These are phyloP conservation scores for Pelvicachromis taeniatus DNA, from an alignment of 2,113 vertebrate species.

Conservation along the genomic window DNA sequence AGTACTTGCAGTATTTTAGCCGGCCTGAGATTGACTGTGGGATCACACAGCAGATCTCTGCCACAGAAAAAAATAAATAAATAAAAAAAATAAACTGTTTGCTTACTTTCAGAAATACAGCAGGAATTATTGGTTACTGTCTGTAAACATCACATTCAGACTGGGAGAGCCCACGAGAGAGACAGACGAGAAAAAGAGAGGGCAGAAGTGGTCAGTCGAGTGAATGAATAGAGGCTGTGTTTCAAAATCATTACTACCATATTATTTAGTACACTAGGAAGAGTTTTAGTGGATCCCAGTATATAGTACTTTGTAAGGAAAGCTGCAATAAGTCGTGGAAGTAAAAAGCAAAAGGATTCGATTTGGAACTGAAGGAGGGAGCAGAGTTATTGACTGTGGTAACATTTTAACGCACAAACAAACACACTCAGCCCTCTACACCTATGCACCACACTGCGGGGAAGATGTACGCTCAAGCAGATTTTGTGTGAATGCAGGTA, in stretches of 20 bases:
- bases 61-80: neutral
- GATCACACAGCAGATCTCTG: neutral
- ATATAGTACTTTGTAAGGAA: neutral
- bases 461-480: neutral
- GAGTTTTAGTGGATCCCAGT: neutral
- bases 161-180: neutral
- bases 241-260: neutral
- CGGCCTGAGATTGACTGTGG: neutral
- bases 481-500: neutral
- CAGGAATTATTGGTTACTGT: neutral
- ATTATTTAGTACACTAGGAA: neutral
- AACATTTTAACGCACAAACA: neutral
- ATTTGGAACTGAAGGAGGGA: neutral
- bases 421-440: neutral
- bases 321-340: neutral
- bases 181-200: rapidly evolving
- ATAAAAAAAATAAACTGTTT: neutral
- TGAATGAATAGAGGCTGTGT: neutral
- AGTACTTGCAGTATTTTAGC: neutral
- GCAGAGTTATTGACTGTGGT: neutral
- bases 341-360: neutral
- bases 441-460: neutral
- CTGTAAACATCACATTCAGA: neutral
- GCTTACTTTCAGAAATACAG: neutral
- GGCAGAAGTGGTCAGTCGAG: neutral